These are phyloP conservation scores for Planococcus citri DNA, from an alignment of 1,140 invertebrate genomes.

Conservation along the genomic window DNA sequence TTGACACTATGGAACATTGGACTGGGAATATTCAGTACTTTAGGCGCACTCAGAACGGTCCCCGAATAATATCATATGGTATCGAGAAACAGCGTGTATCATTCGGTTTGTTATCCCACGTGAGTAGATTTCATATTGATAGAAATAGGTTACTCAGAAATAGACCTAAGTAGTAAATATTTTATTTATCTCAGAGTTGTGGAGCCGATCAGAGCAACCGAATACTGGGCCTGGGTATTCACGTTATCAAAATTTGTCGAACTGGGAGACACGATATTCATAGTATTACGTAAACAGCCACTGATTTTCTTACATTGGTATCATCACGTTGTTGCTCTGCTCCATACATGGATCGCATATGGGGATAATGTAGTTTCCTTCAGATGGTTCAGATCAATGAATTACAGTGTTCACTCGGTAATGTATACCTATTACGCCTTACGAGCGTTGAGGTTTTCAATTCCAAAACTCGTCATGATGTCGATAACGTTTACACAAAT, in stretches of 20 bases:
- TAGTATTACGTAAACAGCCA: constrained; percentile 88
- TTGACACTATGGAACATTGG: not conserved
- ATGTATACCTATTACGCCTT: constrained; percentile 97
- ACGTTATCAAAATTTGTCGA: constrained; percentile 88
- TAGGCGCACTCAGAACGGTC: not conserved
- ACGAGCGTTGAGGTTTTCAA: constrained; percentile 69
- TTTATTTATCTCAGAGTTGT: constrained; percentile 54
- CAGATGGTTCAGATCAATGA: constrained; percentile 98
- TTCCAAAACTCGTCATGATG: constrained; percentile 79
- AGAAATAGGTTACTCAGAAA: not conserved
- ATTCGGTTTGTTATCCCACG: constrained; percentile 87
- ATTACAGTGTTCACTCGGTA: constrained; percentile 91
- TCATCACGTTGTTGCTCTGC: constrained; percentile 75
- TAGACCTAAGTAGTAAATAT: no score
- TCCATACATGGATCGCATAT: constrained; percentile 96
- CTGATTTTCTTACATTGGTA: constrained; percentile 98
- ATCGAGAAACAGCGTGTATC: constrained; percentile 74
- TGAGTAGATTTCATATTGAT: constrained; percentile 37
- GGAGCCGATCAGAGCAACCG: constrained; percentile 71
- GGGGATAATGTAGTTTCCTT: constrained; percentile 89
- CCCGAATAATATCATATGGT: constrained; percentile 52
- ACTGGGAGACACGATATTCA: constrained; percentile 91
- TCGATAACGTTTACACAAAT: constrained; percentile 84
- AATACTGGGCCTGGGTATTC: constrained; percentile 95
- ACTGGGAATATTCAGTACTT: not conserved